A percentile compares a stretch with the other conserved stretches of the same genome.
phyloP scores from a whole-genome alignment of 2,888 invertebrate species.

The Physocephala rufipes region DNA sequence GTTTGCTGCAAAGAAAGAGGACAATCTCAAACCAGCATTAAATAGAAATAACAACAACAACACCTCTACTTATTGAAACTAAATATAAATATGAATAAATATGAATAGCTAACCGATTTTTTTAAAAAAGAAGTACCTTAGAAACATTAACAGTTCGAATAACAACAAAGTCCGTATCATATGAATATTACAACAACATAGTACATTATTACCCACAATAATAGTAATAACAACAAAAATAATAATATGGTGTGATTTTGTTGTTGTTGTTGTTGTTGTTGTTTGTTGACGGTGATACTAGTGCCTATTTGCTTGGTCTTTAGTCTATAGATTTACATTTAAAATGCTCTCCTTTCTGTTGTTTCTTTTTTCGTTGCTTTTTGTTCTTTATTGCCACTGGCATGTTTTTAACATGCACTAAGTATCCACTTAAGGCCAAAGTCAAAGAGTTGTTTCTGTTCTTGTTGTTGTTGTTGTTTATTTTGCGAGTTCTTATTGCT shows the following conservation, averaged over 20 bases:
- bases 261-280: constrained; percentile 12
- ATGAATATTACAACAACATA: too few species aligned
- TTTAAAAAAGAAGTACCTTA: background rate
- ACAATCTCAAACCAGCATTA: too few species aligned
- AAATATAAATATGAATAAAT: background rate
- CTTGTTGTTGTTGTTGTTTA: background rate
- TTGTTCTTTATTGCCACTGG: constrained; percentile 38
- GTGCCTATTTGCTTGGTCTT: background rate
- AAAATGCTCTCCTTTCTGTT: constrained; percentile 38
- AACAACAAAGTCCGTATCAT: background rate
- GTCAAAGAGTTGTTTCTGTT: constrained; percentile 32
- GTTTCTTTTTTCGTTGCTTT: too few species aligned
- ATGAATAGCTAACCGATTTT: background rate
- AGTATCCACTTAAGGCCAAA: constrained; percentile 48
- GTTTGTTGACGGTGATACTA: background rate
- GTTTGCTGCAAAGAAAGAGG: too few species aligned
- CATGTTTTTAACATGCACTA: constrained; percentile 48
- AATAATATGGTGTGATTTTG: background rate
- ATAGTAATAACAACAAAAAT: background rate
- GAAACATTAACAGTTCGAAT: background rate
- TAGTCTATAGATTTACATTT: constrained; percentile 2
- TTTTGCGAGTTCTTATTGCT: background rate
- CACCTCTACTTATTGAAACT: constrained; percentile 8
- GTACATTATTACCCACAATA: too few species aligned
- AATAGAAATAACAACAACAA: constrained; percentile 3